Evolutionary conservation across 1,140 invertebrate genomes (phyloP).

Genomic region (Drosophila nasuta): DNA sequence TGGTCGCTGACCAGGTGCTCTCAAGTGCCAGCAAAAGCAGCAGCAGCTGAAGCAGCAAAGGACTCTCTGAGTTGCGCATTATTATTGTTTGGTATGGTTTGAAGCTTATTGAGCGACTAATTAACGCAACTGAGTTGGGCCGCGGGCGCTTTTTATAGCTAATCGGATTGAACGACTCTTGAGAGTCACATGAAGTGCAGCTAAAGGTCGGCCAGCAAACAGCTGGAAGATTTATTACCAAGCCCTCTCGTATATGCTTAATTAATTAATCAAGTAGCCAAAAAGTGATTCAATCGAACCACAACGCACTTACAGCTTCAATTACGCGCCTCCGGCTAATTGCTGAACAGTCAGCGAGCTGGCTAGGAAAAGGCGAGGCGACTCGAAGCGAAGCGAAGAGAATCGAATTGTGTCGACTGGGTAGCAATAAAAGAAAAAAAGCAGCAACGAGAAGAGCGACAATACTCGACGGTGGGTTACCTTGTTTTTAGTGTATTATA

Average conservation of each 20-base stretch:
- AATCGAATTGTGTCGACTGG: constrained; percentile 4
- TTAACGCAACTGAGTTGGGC: constrained; percentile 46
- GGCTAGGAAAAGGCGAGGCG: constrained; percentile 10
- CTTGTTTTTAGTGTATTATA: not conserved
- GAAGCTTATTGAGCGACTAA: constrained; percentile 22
- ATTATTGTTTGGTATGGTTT: not conserved
- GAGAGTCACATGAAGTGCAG: constrained; percentile 21
- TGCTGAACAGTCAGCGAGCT: not conserved
- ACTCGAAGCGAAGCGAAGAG: not conserved
- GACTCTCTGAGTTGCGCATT: not conserved
- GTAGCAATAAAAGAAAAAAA: not conserved
- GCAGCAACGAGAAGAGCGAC: not conserved
- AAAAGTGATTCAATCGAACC: constrained; percentile 55
- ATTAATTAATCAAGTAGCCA: constrained; percentile 72
- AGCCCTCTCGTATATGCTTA: constrained; percentile 42
- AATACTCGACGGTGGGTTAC: not conserved
- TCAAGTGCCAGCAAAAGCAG: constrained; percentile 20
- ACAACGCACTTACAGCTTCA: constrained; percentile 66
- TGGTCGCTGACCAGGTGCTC: constrained; percentile 47
- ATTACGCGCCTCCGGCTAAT: constrained; percentile 72
- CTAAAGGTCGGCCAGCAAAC: constrained; percentile 32
- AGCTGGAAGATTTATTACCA: constrained; percentile 38
- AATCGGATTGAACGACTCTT: constrained; percentile 34
- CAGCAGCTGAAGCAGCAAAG: constrained; percentile 18
- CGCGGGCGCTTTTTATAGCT: constrained; percentile 43